A percentile compares a stretch with the other conserved stretches of the same genome.
Evolutionary conservation across 2,888 invertebrate genomes (phyloP).

Genomic region (Drosophila borealis): DNA sequence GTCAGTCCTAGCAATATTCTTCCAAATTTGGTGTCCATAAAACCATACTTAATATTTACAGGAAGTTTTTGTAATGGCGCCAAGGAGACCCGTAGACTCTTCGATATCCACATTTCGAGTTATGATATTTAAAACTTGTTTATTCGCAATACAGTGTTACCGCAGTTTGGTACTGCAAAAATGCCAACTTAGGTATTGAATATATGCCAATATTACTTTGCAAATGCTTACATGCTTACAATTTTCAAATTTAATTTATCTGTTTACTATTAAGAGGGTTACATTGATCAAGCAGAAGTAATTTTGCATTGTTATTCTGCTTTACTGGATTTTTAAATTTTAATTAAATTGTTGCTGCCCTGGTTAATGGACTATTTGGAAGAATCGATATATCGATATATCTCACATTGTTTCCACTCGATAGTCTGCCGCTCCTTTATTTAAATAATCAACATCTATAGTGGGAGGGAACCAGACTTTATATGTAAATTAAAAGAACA

Average conservation of each 20-base stretch:
- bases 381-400: slow-evolving; percentile 26
- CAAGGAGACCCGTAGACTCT: slow-evolving; percentile 20
- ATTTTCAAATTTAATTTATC: neutral
- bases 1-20: slow-evolving; percentile 59
- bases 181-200: neutral
- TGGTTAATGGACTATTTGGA: neutral
- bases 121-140: slow-evolving; percentile 5
- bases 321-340: neutral
- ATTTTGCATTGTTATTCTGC: neutral
- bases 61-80: slow-evolving; percentile 34
- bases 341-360: neutral
- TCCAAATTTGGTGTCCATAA: slow-evolving; percentile 49
- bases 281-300: neutral
- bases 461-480: too few relatives aligned
- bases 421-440: neutral
- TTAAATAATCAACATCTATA: too few relatives aligned
- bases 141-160: slow-evolving; percentile 8
- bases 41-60: slow-evolving; percentile 43
- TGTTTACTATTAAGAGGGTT: neutral
- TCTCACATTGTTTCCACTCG: neutral
- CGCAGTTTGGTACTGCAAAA: slow-evolving; percentile 2
- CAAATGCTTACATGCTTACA: neutral
- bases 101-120: slow-evolving; percentile 53
- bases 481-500: too few relatives aligned
- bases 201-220: neutral